Evolutionary conservation across 2,797 vertebrate genomes (phyloP), one percentile per base, ranked within the genome.

Genomic region (Selene dorsalis): DNA sequence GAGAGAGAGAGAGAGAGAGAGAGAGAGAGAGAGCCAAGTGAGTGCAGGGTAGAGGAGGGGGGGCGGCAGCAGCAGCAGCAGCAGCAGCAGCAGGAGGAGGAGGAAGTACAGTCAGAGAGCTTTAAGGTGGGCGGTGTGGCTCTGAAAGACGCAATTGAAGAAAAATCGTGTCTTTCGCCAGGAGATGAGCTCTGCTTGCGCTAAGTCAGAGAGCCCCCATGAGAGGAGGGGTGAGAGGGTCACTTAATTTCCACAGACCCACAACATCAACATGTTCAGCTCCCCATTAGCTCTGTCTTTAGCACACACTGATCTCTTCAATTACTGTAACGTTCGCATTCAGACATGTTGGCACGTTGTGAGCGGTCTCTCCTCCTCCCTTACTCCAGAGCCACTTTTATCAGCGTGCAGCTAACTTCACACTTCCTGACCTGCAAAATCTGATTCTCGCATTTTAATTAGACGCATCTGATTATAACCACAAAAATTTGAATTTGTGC

Each of bases 241-340:
- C 83, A 81, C 87, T 88, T 87, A 79, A 57, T 79, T 80, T 69
- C 85, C 45, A 38, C 69, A 65, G 82, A 82, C 45, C 76, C 56
- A 69, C 86, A 87, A 75, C 73, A 77, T 73, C 77, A 74, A 73
- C 79, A 66, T 70, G 80, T 82, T 86, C 81, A 83, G 76, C 77
- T 83, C 75, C 10, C 73, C 75, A 61, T 76, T 68, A 76, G 65
- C 62, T 68, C 77, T 60, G 64, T 60, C 69, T 38, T n/a, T 16
- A 57, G 61, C 67, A 74, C 69, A 71, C 2, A 58, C 4, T 69
- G 69, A 75, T 41, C 58, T 76, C 76, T 50, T 32, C 65, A 60
- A 22, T 47, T 13, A 50, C 66, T 43, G 32, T 1, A 22, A 58
- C 4, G 2, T 20, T 62, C 48, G 43, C 56, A n/a, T 48, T 35